Base-by-base conservation (phyloP, 2,113 vertebrate genomes). In the Bolborhynchus lineola region DNA sequence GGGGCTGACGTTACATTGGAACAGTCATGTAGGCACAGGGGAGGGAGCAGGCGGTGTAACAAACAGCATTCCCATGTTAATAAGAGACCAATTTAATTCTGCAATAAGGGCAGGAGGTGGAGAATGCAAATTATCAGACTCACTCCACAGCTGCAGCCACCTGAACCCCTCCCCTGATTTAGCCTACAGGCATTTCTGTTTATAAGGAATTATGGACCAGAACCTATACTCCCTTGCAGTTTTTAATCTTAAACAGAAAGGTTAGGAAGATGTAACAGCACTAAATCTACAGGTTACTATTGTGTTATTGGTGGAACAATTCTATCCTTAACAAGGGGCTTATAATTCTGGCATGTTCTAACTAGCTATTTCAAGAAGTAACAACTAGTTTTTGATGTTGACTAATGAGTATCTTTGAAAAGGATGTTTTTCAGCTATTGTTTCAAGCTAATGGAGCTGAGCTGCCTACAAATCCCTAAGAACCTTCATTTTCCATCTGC, bases 1-100 rank as follows among this genome's bases (percentile, higher is more conserved):
- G 88, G 96, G 95, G 37, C 42, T 64, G 79, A 28, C 84, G 31
- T 31, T 10, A 2, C 91, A 42, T 18, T 2, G 21, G 57, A 92
- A 62, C 10, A 53, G 37, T 2, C 78, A 52, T 57, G 80, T 33
- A 18, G n/a, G 92, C 25, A 7, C 91, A 78, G 52, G 49, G 67
- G 67, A 88, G 86, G 79, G 82, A 86, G 76, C 81, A 18, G 67
- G 88, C 29, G 6, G 57, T 23, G 53, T 4, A 82, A 92, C 93
- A 86, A 95, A 64, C 57, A 95, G 91, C 95, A n/a, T 78, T 76
- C 69, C 90, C 84, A 0, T 11, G 70, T 29, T 96, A 96, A 91
- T 46, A 64, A 92, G 55, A 86, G 60, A 57, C 84, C 75, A 33
- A 17, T 72, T 90, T 41, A 82, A 94, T 33, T 57, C 91, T 67